A percentile compares a stretch with the other conserved stretches of the same genome.
Conservation (phyloP, 2,113 vertebrate genomes). For the Glaucidium brasilianum region DNA sequence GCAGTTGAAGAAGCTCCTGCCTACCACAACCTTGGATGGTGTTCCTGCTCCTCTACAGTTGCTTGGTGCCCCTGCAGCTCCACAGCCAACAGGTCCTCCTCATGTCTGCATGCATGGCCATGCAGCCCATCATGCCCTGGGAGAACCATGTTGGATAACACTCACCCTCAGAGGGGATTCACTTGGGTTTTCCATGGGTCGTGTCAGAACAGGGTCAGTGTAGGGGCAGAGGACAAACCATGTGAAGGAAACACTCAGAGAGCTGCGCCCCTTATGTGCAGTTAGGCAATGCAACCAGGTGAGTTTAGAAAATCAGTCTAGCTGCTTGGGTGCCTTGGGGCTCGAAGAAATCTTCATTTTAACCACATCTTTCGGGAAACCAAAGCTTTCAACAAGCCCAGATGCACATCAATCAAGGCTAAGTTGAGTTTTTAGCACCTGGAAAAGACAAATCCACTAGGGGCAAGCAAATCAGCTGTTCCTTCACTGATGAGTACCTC, state of each 20-base stretch:
- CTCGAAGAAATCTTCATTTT: not conserved
- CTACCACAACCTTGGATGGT: not conserved
- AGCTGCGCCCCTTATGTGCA: rapidly evolving
- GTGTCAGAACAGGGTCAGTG: rapidly evolving
- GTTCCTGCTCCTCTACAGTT: not conserved
- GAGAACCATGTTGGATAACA: rapidly evolving
- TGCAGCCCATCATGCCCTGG: rapidly evolving
- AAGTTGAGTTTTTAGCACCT: not conserved
- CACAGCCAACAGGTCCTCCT: not conserved
- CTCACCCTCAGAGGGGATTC: not conserved
- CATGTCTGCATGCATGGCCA: not conserved
- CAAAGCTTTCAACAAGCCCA: not conserved
- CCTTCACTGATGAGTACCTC: not conserved
- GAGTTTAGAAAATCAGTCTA: not conserved
- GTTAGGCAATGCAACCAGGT: not conserved
- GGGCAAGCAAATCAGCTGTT: not conserved
- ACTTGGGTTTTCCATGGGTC: not conserved
- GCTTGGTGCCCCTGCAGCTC: not conserved
- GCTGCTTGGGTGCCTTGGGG: not conserved
- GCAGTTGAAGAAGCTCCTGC: not conserved
- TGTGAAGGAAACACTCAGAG: not conserved
- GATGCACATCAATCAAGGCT: not conserved
- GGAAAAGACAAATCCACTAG: not conserved
- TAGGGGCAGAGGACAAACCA: not conserved
- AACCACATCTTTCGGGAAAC: not conserved